Evolutionary conservation across 35 echinoderm and acorn worm species (phyloP).

Genomic region (Apostichopus californicus): DNA sequence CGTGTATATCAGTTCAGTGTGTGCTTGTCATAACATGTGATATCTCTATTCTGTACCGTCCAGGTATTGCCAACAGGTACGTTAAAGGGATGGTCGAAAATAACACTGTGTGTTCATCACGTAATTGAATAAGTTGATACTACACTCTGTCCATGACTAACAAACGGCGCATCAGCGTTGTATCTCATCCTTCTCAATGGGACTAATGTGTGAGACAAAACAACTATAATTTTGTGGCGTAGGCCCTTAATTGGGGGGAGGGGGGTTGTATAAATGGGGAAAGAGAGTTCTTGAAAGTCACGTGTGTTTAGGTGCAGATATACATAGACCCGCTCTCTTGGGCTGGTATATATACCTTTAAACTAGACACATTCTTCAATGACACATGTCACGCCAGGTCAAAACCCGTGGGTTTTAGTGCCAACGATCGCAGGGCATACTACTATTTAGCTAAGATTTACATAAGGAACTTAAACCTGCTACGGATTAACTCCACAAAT

Average conservation of each 20-base stretch:
- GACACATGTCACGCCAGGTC: slow-evolving; percentile 24
- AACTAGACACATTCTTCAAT: slow-evolving; percentile 10
- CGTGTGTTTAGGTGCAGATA: too few species aligned
- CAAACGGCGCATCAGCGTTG: too few species aligned
- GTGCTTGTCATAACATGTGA: neutral
- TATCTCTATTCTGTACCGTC: neutral
- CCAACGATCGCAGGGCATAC: neutral
- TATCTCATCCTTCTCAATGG: too few species aligned
- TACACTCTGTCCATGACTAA: neutral
- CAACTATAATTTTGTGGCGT: too few species aligned
- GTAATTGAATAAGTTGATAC: too few species aligned
- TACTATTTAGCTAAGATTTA: slow-evolving; percentile 39
- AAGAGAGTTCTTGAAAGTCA: too few species aligned
- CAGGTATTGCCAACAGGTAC: neutral
- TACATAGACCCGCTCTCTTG: too few species aligned
- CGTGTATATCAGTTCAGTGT: too few species aligned
- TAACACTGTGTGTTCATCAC: neutral
- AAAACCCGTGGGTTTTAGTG: slow-evolving; percentile 24
- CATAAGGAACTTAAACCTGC: slow-evolving; percentile 39
- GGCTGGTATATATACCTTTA: neutral
- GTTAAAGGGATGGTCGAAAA: neutral
- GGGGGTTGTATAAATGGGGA: too few species aligned
- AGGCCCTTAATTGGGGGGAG: too few species aligned
- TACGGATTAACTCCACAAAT: slow-evolving; percentile 42
- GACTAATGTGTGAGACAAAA: too few species aligned